A percentile compares a stretch with the other conserved stretches of the same genome.
These are phyloP conservation scores for Athalia cordata DNA, from an alignment of 2,888 invertebrate genomes.

Conservation along the genomic window DNA sequence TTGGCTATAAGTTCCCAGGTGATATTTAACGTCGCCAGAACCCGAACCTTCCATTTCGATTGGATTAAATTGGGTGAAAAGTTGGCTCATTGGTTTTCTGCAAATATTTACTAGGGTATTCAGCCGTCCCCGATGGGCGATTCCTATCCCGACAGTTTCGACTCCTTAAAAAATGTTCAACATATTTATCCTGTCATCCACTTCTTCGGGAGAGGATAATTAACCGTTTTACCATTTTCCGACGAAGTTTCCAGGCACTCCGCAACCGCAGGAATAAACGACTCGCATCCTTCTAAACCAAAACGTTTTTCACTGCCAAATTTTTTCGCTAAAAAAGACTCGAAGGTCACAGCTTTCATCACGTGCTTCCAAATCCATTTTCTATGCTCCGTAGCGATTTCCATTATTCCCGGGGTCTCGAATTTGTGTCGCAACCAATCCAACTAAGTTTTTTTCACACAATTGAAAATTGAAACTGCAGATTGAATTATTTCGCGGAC, in stretches of 20 bases:
- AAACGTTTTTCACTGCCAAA: slow-evolving; percentile 66
- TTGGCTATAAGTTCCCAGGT: slow-evolving; percentile 91
- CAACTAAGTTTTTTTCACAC: slow-evolving; percentile 52
- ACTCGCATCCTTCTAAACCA: slow-evolving; percentile 66
- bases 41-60: slow-evolving; percentile 87
- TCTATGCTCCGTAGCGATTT: slow-evolving; percentile 59
- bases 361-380: slow-evolving; percentile 63
- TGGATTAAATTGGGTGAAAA: slow-evolving; percentile 94
- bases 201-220: background rate
- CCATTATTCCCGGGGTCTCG: slow-evolving; percentile 63
- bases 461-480: background rate
- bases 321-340: slow-evolving; percentile 63
- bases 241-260: slow-evolving; percentile 64
- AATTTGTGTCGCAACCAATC: slow-evolving; percentile 67
- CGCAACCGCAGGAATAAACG: slow-evolving; percentile 61
- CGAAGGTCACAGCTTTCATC: slow-evolving; percentile 64
- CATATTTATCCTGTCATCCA: too few relatives aligned
- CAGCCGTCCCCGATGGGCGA: slow-evolving; percentile 71
- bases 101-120: slow-evolving; percentile 80
- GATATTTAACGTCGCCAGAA: slow-evolving; percentile 95
- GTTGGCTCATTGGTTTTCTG: slow-evolving; percentile 91
- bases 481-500: too few relatives aligned
- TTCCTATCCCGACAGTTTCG: slow-evolving; percentile 62
- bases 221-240: slow-evolving; percentile 55
- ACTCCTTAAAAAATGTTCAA: slow-evolving; percentile 55